A percentile compares a stretch with the other conserved stretches of the same genome.
Conservation (phyloP, 2,888 invertebrate genomes). For the Troides aeacus region DNA sequence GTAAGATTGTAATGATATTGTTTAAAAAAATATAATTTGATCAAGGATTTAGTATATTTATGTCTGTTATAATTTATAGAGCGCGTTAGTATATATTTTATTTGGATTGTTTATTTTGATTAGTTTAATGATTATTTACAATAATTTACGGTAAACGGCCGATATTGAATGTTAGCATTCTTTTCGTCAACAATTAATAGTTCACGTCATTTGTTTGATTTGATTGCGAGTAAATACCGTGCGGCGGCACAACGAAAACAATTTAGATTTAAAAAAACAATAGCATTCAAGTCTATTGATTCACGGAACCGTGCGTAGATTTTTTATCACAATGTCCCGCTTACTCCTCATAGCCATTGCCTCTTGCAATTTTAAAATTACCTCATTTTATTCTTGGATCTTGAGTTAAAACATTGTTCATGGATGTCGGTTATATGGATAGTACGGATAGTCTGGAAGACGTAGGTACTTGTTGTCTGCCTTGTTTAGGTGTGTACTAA, state of each 20-base stretch:
- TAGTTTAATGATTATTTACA: conserved; percentile 7
- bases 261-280: conserved; percentile 64
- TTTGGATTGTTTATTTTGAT: conserved; percentile 1
- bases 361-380: conserved; percentile 39
- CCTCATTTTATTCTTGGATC: conserved; percentile 22
- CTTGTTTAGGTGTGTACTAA: conserved; percentile 54
- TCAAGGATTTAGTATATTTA: not conserved
- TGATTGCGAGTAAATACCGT: conserved; percentile 50
- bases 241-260: conserved; percentile 57
- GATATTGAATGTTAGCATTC: conserved; percentile 17
- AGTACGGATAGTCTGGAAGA: conserved; percentile 67
- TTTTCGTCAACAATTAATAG: conserved; percentile 36
- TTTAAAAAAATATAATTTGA: not conserved
- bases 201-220: conserved; percentile 58
- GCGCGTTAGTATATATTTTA: not conserved
- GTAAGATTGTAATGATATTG: conserved; percentile 28
- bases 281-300: conserved; percentile 61
- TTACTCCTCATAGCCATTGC: conserved; percentile 42
- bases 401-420: conserved; percentile 43
- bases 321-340: conserved; percentile 50
- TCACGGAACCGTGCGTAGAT: conserved; percentile 56
- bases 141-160: conserved; percentile 12
- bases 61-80: not conserved
- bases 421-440: conserved; percentile 58
- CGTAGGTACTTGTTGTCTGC: conserved; percentile 71